phyloP scores from a whole-genome alignment of 2,113 vertebrate genomes.

The Sylvilagus bachmani region DNA sequence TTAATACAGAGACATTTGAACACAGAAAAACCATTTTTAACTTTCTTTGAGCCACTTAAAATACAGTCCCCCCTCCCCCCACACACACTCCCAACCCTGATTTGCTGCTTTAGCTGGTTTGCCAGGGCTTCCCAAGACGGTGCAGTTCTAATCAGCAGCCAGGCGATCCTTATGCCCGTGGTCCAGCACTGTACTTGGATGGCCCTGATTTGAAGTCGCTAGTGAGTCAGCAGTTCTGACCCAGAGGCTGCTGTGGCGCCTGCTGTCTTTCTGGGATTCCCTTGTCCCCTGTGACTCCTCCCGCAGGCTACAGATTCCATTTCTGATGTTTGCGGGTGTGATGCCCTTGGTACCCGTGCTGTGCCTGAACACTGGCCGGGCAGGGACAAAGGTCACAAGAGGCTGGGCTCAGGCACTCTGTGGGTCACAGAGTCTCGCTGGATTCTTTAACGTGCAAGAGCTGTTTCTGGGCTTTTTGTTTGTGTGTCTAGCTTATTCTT shows the following conservation, averaged over 20 bases:
- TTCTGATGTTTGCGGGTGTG: neutral
- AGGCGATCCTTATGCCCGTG: too few species aligned
- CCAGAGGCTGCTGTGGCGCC: neutral
- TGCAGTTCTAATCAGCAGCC: neutral
- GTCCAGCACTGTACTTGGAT: neutral
- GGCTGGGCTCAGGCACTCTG: neutral
- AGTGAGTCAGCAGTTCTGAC: neutral
- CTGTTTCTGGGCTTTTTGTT: neutral
- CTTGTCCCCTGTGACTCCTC: neutral
- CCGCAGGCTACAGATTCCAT: neutral
- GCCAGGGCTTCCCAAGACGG: neutral
- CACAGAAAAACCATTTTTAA: neutral
- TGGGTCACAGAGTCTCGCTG: neutral
- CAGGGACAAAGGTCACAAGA: neutral
- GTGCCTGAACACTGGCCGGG: slow-evolving; percentile 27
- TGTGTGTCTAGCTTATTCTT: neutral
- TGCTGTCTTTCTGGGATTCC: neutral
- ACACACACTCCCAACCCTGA: too few species aligned
- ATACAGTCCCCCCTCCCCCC: neutral
- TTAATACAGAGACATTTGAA: neutral
- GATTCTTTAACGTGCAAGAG: too few species aligned
- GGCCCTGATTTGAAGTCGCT: neutral
- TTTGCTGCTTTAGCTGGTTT: neutral
- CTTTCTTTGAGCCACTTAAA: neutral
- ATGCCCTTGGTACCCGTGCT: neutral